Evolutionary conservation across 2,797 vertebrate genomes (phyloP).

Genomic region (Phataginus tricuspis): DNA sequence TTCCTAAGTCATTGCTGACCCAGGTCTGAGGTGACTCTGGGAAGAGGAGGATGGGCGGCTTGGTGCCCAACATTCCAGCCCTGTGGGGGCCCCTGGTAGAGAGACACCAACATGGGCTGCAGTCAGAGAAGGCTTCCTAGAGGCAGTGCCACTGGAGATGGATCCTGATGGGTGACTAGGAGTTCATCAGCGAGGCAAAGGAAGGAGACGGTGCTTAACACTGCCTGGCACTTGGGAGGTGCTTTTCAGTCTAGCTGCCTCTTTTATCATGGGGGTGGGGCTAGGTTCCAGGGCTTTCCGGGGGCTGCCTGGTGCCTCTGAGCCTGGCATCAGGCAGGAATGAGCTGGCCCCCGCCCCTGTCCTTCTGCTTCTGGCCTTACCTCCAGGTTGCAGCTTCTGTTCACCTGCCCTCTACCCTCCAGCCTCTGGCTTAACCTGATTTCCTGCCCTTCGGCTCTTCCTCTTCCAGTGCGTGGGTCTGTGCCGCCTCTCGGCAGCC

Average conservation of each 20-base stretch:
- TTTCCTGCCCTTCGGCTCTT: not conserved
- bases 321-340: not conserved
- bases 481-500: not conserved
- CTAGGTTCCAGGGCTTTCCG: not conserved
- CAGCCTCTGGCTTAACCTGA: not conserved
- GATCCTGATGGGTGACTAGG: not conserved
- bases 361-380: not conserved
- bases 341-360: not conserved
- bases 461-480: not conserved
- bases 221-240: fast-evolving
- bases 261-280: not conserved
- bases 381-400: not conserved
- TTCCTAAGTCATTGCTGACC: not conserved
- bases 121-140: conserved; percentile 5
- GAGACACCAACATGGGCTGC: not conserved
- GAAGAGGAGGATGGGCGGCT: not conserved
- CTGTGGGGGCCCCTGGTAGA: not conserved
- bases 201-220: not conserved
- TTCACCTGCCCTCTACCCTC: not conserved
- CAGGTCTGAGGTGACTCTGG: not conserved
- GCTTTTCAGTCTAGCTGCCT: not conserved
- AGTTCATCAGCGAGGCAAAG: not conserved
- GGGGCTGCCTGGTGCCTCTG: not conserved
- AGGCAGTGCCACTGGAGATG: not conserved
- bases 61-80: not conserved